Percentiles rank a stretch among this genome's conserved stretches.
phyloP scores from a whole-genome alignment of 2,888 invertebrate species.

The Rosalia funebris region DNA sequence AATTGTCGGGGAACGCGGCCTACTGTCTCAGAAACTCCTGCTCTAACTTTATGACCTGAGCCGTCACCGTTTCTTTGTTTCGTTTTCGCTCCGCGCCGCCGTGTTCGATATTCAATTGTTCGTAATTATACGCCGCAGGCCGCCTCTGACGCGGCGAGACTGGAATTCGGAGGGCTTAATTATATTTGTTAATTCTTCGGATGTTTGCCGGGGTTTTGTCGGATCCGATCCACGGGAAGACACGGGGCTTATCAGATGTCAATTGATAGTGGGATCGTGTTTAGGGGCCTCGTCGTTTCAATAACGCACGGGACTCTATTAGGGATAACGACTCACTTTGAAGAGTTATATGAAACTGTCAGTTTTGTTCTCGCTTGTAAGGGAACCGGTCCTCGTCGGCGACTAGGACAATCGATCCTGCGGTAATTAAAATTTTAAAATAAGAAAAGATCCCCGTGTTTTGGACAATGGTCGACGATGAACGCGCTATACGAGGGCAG shows the following conservation, averaged over 20 bases:
- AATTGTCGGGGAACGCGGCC: conserved; percentile 52
- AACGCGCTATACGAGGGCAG: no score
- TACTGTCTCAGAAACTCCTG: conserved; percentile 44
- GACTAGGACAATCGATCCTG: no score
- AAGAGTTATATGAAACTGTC: no score
- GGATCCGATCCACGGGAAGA: background rate
- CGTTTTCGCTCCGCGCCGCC: conserved; percentile 17
- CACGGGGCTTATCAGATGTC: conserved; percentile 13
- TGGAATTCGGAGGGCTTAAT: conserved; percentile 19
- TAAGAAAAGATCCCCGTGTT: no score
- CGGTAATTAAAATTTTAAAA: no score
- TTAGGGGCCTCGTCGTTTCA: no score
- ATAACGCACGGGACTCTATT: no score
- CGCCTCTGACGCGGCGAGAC: background rate
- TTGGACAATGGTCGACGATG: no score
- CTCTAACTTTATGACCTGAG: conserved; percentile 37
- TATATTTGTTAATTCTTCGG: conserved; percentile 19
- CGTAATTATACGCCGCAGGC: conserved; percentile 21
- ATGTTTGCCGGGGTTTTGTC: conserved; percentile 1
- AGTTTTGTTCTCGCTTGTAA: no score
- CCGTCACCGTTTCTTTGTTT: conserved; percentile 35
- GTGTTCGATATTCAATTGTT: conserved; percentile 22
- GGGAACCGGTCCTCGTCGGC: no score
- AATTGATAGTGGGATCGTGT: no score
- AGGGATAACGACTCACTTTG: no score